phyloP scores from a whole-genome alignment of 2,888 invertebrate species.

The Aspidiotus destructor region DNA sequence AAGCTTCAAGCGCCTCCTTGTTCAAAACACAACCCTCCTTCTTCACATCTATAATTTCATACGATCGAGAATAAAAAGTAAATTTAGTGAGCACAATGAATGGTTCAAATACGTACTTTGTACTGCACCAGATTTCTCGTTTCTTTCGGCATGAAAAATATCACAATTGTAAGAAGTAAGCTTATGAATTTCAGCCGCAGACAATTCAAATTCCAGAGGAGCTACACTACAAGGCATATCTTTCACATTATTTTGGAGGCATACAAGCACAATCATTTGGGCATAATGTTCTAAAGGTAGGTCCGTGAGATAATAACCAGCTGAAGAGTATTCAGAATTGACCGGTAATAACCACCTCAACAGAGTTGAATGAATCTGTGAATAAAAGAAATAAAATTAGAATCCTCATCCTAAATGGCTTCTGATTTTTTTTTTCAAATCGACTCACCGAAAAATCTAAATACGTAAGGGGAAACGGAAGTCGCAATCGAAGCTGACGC shows the following conservation, averaged over 20 bases:
- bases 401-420: too few relatives aligned
- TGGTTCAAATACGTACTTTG: not conserved
- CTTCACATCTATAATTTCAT: not conserved
- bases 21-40: constrained; percentile 3
- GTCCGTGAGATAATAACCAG: not conserved
- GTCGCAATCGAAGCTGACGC: constrained; percentile 3
- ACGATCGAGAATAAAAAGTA: not conserved
- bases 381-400: not conserved
- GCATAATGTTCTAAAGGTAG: constrained; percentile 7
- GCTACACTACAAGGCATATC: not conserved
- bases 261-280: constrained; percentile 7
- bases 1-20: constrained; percentile 7
- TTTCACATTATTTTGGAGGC: constrained; percentile 25
- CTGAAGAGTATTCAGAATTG: not conserved
- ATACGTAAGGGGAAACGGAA: constrained; percentile 7
- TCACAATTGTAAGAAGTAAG: constrained; percentile 17
- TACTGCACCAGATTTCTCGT: too few relatives aligned
- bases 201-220: not conserved
- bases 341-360: constrained; percentile 13
- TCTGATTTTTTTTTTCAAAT: too few relatives aligned
- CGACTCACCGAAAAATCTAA: constrained; percentile 12
- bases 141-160: not conserved
- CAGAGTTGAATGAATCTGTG: constrained; percentile 11
- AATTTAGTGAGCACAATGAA: not conserved
- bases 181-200: not conserved